Evolutionary conservation across 2,888 invertebrate genomes (phyloP).

Genomic region (Eupithecia dodoneata): DNA sequence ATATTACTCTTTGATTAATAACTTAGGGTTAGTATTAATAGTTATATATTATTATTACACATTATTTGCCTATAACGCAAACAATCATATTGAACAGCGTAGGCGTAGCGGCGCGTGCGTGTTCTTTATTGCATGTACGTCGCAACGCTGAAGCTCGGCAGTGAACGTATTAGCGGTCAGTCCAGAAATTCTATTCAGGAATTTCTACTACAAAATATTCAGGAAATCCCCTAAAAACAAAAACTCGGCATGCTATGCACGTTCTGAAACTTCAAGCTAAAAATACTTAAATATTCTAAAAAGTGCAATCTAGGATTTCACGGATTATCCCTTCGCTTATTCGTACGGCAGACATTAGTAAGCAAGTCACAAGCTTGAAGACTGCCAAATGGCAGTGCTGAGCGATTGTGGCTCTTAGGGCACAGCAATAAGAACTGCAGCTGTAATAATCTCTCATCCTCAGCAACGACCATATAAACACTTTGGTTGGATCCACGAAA

Average conservation of each 20-base stretch:
- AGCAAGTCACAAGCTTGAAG: slow-evolving; percentile 49
- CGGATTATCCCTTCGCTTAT: slow-evolving; percentile 8
- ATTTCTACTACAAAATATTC: neutral
- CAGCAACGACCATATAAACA: slow-evolving; percentile 51
- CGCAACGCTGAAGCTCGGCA: neutral
- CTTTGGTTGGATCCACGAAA: slow-evolving; percentile 47
- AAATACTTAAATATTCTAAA: neutral
- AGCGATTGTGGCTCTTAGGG: slow-evolving; percentile 46
- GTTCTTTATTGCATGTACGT: neutral
- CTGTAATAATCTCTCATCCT: slow-evolving; percentile 32
- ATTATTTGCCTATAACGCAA: neutral
- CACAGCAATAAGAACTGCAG: slow-evolving; percentile 45
- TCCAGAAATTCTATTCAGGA: neutral
- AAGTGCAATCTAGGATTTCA: slow-evolving; percentile 1
- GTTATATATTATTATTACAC: no score
- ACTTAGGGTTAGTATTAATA: no score
- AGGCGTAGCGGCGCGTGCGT: neutral
- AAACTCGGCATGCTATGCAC: neutral
- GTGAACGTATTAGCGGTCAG: no score
- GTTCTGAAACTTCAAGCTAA: neutral
- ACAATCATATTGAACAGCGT: neutral
- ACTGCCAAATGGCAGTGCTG: slow-evolving; percentile 26
- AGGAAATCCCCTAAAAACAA: neutral
- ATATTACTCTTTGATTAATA: no score
- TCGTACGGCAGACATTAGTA: slow-evolving; percentile 35